Evolutionary conservation across 2,888 invertebrate genomes (phyloP).

Genomic region (Poecilobothrus nobilitatus): DNA sequence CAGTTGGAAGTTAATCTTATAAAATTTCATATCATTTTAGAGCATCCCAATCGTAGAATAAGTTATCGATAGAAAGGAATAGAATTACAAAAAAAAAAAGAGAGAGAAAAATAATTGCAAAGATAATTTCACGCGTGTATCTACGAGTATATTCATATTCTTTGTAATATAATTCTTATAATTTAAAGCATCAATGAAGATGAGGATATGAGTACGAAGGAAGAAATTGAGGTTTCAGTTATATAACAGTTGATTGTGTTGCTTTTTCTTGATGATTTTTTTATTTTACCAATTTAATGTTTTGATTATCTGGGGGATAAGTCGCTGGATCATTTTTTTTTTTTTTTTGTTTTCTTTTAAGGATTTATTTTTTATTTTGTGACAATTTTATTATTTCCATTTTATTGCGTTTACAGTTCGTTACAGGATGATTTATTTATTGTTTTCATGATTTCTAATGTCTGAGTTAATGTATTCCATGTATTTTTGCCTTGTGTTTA

Average conservation of each 20-base stretch:
- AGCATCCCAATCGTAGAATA: background rate
- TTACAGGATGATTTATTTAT: background rate
- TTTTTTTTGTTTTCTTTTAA: background rate
- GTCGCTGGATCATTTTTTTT: background rate
- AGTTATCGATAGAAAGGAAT: no score
- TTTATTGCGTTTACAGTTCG: background rate
- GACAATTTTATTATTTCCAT: conserved; percentile 4
- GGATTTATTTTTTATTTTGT: background rate
- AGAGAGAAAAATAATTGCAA: background rate
- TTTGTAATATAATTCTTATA: no score
- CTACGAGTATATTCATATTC: no score
- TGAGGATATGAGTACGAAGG: no score
- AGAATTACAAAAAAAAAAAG: background rate
- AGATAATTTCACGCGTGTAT: background rate
- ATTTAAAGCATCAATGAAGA: no score
- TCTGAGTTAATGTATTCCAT: background rate
- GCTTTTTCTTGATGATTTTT: background rate
- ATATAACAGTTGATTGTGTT: no score
- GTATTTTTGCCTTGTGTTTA: background rate
- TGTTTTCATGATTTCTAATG: background rate
- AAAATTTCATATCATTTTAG: background rate
- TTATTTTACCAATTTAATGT: background rate
- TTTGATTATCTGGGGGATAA: background rate
- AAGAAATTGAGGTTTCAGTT: no score
- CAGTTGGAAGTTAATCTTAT: background rate